Evolutionary conservation across 2,113 vertebrate genomes (phyloP), one percentile per base, ranked within the genome.

Genomic region (Uropsilus gracilis): DNA sequence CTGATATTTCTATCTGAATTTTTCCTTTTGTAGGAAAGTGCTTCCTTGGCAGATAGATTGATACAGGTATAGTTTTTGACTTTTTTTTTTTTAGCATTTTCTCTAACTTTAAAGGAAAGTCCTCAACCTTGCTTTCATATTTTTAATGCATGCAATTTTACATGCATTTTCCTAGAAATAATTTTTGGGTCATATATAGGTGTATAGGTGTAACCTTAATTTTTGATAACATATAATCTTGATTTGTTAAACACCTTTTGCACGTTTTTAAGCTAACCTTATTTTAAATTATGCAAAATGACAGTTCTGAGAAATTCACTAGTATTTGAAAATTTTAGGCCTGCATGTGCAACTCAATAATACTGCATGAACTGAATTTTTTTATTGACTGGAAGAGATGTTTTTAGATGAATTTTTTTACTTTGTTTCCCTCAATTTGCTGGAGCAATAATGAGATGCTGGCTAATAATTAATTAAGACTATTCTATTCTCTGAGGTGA

Each of bases 41-140:
- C 99, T 99, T 99, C 99, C 99, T 99, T 99, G 99, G 99, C 99
- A 99, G 99, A 99, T 99, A 99, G 99, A 99, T 99, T 99, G 99
- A 99, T 99, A 98, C 99, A 99, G 99, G 99, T 99, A 99, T 99
- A 99, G 98, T 98, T 98, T 97, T 53, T 46, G 0, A 10, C 9
- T 39, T 72, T 46, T 24, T 61, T 81, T 89, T 59, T 91, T 97
- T 87, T 82, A 98, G 97, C 97, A 94, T 98, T 98, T 97, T 98
- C 75, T 98, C 96, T 97, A 95, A 97, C 85, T 91, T 72, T 53
- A 95, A 97, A 96, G 48, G 76, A 81, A 89, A 96, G 53, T 63
- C 73, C 24, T 96, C 94, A 95, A 96, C 86, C 50, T 97, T 96
- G 92, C 97, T 24, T 81, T 75, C 55, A 64, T 96, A 89, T 95